A percentile compares a stretch with the other conserved stretches of the same genome.
Conservation (phyloP, 1,140 invertebrate genomes). For the Conus ventricosus region DNA sequence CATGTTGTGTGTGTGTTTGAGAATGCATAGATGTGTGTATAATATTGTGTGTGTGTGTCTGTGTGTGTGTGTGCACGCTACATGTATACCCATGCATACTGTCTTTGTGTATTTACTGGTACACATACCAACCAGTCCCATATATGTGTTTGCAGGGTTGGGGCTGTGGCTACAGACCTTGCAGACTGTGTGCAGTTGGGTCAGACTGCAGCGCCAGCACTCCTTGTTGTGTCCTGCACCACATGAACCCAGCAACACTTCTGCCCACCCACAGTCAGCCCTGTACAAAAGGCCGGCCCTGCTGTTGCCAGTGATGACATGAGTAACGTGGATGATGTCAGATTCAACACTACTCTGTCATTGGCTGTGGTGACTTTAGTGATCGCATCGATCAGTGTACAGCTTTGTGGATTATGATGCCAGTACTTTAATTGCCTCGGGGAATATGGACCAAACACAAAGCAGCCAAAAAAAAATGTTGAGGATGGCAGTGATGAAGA, state of each 20-base stretch:
- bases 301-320: background rate
- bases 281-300: background rate
- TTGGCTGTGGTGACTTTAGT: slow-evolving; percentile 5
- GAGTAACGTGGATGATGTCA: too few relatives aligned
- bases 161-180: slow-evolving; percentile 87
- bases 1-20: background rate
- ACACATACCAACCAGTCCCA: too few relatives aligned
- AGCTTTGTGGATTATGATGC: background rate
- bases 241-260: background rate
- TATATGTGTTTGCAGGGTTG: slow-evolving; percentile 79
- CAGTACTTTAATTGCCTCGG: slow-evolving; percentile 2
- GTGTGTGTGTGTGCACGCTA: too few relatives aligned
- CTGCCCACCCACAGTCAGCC: background rate
- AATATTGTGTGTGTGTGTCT: background rate
- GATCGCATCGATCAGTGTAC: background rate
- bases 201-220: slow-evolving; percentile 74
- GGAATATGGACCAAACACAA: background rate
- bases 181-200: slow-evolving; percentile 84
- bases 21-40: background rate
- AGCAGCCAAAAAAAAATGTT: background rate
- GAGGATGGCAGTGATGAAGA: background rate
- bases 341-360: background rate
- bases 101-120: too few relatives aligned
- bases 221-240: background rate
- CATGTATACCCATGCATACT: too few relatives aligned